Evolutionary conservation across 2,888 invertebrate genomes (phyloP), one percentile per base, ranked within the genome.

Genomic region (Heteropelma amictum): DNA sequence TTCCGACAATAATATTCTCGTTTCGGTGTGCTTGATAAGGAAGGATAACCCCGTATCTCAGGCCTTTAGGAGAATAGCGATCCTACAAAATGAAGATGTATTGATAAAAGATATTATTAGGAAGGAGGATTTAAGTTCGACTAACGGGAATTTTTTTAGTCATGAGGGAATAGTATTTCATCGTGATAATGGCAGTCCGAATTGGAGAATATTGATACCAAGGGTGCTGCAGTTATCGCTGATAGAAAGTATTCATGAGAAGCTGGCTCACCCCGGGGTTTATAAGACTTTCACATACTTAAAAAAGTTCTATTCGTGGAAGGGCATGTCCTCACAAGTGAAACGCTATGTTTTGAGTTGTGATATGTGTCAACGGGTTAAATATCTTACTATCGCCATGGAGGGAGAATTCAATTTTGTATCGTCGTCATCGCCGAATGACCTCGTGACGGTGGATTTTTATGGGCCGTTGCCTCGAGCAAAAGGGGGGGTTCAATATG

Each of bases 341-440:
- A 75, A 67, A 23, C 26, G 40, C 17, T 17, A 26, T 14, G 47
- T 75, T 1, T 7, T 47, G 4, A 47, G 47, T 1, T 71, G 67
- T n/a, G 63, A 75, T 7, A 12, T 75, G 14, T 75, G 74, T n/a
- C 70, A 75, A 14, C n/a, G 65, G 0, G 53, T 63, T 0, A 69
- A 74, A 40, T 21, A 40, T 7, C 6, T 14, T 3, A 65, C 58
- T 40, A 5, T 23, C 0, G 8, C 28, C 0, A 75, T 61, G 58
- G 65, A 70, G 19, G 51, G 70, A 4, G 4, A 28, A 21, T 65
- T 47, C 47, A 7, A 65, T 14, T 8, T 28, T 2, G 35, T 53
- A 0, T 7, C 19, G 12, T 7, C 70, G 4, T 30, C 8, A 0
- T 8, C 7, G 1, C 60, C 70, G 1, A 35, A 30, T 10, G 60